These are phyloP conservation scores for Neoascia interrupta DNA, from an alignment of 2,888 invertebrate species.

Conservation along the genomic window DNA sequence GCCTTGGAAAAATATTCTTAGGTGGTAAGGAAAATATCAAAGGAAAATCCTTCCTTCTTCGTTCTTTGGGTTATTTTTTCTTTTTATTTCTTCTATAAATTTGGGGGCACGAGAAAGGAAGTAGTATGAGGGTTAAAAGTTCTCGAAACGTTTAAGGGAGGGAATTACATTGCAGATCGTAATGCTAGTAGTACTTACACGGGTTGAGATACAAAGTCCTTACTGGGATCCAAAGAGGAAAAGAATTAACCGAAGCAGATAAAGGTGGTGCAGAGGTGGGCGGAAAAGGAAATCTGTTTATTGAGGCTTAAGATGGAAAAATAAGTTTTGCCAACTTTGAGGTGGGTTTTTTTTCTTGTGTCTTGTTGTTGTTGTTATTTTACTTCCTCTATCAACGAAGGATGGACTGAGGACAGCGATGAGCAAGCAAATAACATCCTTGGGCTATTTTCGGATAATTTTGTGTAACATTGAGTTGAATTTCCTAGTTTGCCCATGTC, in stretches of 20 bases:
- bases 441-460: constrained; percentile 32
- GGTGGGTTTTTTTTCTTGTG: no score
- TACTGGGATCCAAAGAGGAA: background rate
- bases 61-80: no score
- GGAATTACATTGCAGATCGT: constrained; percentile 55
- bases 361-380: background rate
- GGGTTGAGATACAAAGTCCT: constrained; percentile 24
- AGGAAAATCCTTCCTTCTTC: no score
- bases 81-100: no score
- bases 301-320: constrained; percentile 27
- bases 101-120: no score
- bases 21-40: no score
- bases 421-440: constrained; percentile 47
- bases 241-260: constrained; percentile 13
- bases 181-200: constrained; percentile 41
- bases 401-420: constrained; percentile 1
- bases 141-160: constrained; percentile 46
- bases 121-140: no score
- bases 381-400: background rate
- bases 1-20: no score
- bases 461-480: constrained; percentile 17
- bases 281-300: constrained; percentile 26
- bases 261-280: background rate
- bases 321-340: no score
- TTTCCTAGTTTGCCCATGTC: constrained; percentile 32